Evolutionary conservation across 1,140 invertebrate species (phyloP).

Genomic region (Berghia stephanieae): DNA sequence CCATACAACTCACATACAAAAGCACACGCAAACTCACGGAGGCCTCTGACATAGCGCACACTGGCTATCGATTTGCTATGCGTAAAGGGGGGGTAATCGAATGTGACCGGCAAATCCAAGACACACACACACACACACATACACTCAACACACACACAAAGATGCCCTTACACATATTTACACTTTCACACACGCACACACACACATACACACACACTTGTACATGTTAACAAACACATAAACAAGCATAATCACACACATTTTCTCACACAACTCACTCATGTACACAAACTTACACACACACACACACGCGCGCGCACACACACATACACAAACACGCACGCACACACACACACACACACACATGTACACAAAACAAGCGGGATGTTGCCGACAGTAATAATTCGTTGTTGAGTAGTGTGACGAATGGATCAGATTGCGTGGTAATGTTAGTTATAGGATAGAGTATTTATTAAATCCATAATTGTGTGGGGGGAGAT

Average conservation of each 20-base stretch:
- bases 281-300: background rate
- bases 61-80: background rate
- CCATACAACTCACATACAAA: background rate
- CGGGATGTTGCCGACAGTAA: background rate
- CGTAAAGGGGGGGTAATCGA: background rate
- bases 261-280: background rate
- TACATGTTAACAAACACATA: background rate
- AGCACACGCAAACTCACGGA: background rate
- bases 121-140: background rate
- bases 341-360: background rate
- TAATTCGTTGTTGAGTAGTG: background rate
- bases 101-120: background rate
- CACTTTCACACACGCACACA: background rate
- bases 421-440: no score
- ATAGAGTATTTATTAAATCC: no score
- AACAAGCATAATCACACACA: slow-evolving; percentile 5
- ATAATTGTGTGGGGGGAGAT: no score
- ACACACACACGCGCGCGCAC: background rate
- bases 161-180: background rate
- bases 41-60: background rate
- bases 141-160: background rate
- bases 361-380: slow-evolving; percentile 1
- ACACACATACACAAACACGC: background rate
- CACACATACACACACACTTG: background rate
- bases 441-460: no score